These are phyloP conservation scores for Merluccius polli DNA, from an alignment of 2,797 vertebrate species.

Conservation along the genomic window DNA sequence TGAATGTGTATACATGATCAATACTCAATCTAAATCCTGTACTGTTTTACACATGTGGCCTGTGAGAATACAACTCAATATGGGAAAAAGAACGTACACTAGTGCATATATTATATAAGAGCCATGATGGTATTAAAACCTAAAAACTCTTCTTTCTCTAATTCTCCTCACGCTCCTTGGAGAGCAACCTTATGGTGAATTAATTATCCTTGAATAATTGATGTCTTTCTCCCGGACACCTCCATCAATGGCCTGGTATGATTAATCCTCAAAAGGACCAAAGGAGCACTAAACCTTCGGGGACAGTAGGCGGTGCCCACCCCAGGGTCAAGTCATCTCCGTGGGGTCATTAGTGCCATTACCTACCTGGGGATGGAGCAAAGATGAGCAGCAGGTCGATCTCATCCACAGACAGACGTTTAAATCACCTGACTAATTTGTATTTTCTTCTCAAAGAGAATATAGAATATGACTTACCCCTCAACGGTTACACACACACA, in stretches of 20 bases:
- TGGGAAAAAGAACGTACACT: neutral
- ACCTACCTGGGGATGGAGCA: constrained; percentile 34
- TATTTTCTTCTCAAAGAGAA: constrained; percentile 33
- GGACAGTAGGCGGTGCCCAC: constrained; percentile 32
- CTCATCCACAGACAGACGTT: constrained; percentile 15
- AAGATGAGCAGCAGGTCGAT: constrained; percentile 36
- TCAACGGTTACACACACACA: constrained; percentile 1
- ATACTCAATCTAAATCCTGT: constrained; percentile 16
- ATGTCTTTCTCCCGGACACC: constrained; percentile 47
- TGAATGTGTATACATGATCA: neutral
- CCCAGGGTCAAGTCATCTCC: constrained; percentile 39
- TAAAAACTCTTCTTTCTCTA: neutral
- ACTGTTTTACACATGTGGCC: neutral
- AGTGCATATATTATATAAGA: neutral
- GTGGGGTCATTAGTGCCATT: constrained; percentile 26
- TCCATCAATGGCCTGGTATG: constrained; percentile 23
- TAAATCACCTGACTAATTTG: constrained; percentile 8
- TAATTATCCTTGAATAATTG: constrained; percentile 64
- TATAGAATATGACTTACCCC: constrained; percentile 17
- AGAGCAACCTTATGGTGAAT: constrained; percentile 60
- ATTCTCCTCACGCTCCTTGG: constrained; percentile 22
- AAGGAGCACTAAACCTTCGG: constrained; percentile 36
- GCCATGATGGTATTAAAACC: neutral
- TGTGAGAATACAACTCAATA: neutral
- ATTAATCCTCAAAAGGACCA: constrained; percentile 36